Conservation (phyloP, 2,888 invertebrate species). For the Ochropleura plecta region DNA sequence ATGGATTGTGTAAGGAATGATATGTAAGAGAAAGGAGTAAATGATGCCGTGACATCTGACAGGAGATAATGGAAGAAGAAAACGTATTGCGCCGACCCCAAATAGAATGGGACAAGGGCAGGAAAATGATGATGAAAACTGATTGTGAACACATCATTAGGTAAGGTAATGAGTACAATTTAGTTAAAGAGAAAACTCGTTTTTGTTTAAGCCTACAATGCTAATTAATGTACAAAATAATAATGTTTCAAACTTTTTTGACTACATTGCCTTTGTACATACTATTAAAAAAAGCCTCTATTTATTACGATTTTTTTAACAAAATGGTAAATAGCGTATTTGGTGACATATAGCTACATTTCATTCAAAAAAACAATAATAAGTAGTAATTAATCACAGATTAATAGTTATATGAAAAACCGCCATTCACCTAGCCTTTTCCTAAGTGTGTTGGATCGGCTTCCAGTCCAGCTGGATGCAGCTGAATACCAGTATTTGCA, state of each 20-base stretch:
- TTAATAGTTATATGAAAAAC: constrained; percentile 3
- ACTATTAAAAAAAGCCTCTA: background rate
- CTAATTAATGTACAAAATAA: constrained; percentile 15
- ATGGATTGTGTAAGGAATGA: too few species aligned
- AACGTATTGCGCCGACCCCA: too few species aligned
- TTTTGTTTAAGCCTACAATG: constrained; percentile 4
- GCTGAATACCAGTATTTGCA: background rate
- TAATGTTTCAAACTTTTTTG: constrained; percentile 2
- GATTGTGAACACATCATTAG: too few species aligned
- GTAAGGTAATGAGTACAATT: too few species aligned
- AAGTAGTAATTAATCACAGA: too few species aligned
- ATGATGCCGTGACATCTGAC: too few species aligned
- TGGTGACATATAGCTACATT: background rate
- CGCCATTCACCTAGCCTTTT: background rate
- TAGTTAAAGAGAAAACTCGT: background rate
- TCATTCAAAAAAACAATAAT: background rate
- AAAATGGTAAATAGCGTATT: background rate
- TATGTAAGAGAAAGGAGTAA: too few species aligned
- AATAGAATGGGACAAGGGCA: too few species aligned
- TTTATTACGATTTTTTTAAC: background rate
- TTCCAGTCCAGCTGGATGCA: background rate
- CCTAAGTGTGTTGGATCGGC: background rate
- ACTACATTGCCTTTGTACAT: background rate
- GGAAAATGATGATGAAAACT: too few species aligned
- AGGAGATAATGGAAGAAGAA: too few species aligned